phyloP scores from a whole-genome alignment of 2,888 invertebrate genomes.

The Microctonus brassicae region DNA sequence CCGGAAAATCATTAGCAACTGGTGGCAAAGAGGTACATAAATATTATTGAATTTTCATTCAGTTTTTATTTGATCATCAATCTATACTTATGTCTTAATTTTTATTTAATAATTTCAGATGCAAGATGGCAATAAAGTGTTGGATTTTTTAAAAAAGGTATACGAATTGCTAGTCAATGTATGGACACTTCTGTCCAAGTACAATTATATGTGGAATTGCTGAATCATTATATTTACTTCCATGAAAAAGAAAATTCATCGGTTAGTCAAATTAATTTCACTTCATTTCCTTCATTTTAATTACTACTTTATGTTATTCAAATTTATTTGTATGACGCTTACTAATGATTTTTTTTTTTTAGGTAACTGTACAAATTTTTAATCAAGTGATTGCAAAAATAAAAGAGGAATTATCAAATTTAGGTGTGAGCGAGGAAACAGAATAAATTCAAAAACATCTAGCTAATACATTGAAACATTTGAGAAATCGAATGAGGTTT shows the following conservation, averaged over 20 bases:
- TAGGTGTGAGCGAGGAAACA: slow-evolving; percentile 95
- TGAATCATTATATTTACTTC: slow-evolving; percentile 94
- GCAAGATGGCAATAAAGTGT: slow-evolving; percentile 90
- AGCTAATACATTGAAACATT: slow-evolving; percentile 88
- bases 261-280: slow-evolving; percentile 71
- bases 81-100: slow-evolving; percentile 6
- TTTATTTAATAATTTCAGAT: slow-evolving; percentile 71
- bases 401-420: slow-evolving; percentile 91
- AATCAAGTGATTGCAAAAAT: slow-evolving; percentile 90
- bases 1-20: slow-evolving; percentile 77
- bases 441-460: slow-evolving; percentile 97
- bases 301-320: background rate
- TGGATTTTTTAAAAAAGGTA: slow-evolving; percentile 95
- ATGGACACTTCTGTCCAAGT: slow-evolving; percentile 98
- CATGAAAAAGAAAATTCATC: slow-evolving; percentile 87
- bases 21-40: slow-evolving; percentile 69
- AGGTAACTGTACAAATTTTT: slow-evolving; percentile 78
- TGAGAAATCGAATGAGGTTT: slow-evolving; percentile 79
- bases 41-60: slow-evolving; percentile 19
- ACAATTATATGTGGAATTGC: slow-evolving; percentile 93
- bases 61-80: background rate
- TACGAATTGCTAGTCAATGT: slow-evolving; percentile 95
- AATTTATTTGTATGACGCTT: background rate
- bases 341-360: slow-evolving; percentile 45
- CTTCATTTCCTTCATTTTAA: background rate